phyloP scores from a whole-genome alignment of 2,113 vertebrate genomes.

The Sinocyclocheilus maitianheensis region DNA sequence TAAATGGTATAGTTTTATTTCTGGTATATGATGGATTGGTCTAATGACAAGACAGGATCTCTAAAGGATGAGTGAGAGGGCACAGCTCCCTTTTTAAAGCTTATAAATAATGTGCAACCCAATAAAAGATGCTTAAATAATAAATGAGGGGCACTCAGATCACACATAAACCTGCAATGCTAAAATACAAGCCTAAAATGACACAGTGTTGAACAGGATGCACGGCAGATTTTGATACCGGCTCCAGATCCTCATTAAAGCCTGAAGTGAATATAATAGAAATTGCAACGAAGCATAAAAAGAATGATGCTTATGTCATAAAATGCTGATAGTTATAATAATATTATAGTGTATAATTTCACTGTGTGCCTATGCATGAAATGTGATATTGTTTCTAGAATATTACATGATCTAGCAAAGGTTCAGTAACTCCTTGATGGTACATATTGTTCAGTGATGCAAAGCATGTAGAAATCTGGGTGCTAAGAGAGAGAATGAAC shows the following conservation, averaged over 20 bases:
- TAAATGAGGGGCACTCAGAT: conserved; percentile 49
- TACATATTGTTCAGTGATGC: not conserved
- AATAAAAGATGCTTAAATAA: conserved; percentile 60
- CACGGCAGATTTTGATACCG: not conserved
- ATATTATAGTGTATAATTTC: too few species aligned
- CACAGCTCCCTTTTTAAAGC: conserved; percentile 41
- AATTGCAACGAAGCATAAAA: too few species aligned
- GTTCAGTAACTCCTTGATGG: not conserved
- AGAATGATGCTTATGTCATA: too few species aligned
- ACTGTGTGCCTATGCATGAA: not conserved
- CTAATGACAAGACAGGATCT: conserved; percentile 15
- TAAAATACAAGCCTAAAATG: not conserved
- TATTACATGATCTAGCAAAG: not conserved
- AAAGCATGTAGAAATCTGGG: not conserved
- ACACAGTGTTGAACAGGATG: not conserved
- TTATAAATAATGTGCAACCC: conserved; percentile 60
- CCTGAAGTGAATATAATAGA: too few species aligned
- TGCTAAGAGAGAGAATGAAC: not conserved
- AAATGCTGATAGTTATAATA: too few species aligned
- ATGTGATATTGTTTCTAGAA: conserved; percentile 2
- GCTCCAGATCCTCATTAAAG: too few species aligned
- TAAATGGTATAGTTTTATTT: not conserved
- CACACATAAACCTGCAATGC: conserved; percentile 39
- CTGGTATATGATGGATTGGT: conserved; percentile 3
- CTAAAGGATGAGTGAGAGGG: conserved; percentile 34